Base-by-base conservation (phyloP, 2,113 vertebrate genomes). In the Cinclus cinclus region DNA sequence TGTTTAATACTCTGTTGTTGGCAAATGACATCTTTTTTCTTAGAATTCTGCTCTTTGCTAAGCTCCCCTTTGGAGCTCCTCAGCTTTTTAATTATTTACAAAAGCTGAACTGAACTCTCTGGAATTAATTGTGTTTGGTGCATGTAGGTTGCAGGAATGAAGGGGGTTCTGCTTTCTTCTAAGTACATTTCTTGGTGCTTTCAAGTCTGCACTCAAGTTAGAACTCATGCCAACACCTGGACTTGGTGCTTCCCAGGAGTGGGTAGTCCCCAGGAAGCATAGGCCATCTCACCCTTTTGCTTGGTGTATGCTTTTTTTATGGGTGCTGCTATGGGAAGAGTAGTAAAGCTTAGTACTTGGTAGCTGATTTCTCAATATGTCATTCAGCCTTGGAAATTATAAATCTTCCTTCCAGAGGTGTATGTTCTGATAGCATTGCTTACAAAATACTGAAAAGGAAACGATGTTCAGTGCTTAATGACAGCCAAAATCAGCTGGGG, bases 31-130 rank as follows among this genome's bases (percentile, higher is more conserved):
- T 67, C 15, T 47, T 59, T 82, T 82, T 71, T 37, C 59, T 77
- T 67, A 23, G 42, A 77, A 73, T 80, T 80, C 68, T 2, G 2
- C 47, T 93, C 44, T 84, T 81, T 85, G 79, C 79, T 76, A 55
- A 91, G 55, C n/a, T 84, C 35, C 44, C 35, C 50, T 87, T 77
- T 46, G 35, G 35, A 91, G 50, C 62, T 68, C 22, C 23, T 77
- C 68, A 65, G 59, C 21, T 92, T 89, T 90, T 91, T 46, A 81
- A 78, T 94, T 83, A 84, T 78, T 89, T 44, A 78, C 60, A 71
- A 35, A 89, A 67, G 76, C 64, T 87, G 63, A 83, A 69, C 47
- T 30, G 46, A 79, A 56, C 31, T 77, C 55, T 77, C 79, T 42
- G 14, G 33, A 73, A 76, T 77, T n/a, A 55, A 63, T 69, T 78